Conservation (phyloP, 1,140 invertebrate genomes). For the Zaprionus kolodkinae region DNA sequence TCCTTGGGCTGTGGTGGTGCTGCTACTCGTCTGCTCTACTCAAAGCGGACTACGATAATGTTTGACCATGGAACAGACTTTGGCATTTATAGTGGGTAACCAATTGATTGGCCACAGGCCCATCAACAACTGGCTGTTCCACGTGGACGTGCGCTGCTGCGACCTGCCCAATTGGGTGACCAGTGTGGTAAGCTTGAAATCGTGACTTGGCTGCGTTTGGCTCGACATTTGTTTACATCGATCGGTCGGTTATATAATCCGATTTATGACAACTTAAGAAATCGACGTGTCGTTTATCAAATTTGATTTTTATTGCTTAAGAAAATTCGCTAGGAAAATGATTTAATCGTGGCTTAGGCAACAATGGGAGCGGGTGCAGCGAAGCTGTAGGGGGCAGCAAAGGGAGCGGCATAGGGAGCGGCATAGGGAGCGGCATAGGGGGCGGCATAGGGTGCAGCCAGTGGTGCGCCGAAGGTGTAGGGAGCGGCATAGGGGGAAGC, state of each 20-base stretch:
- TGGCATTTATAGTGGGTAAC: constrained; percentile 59
- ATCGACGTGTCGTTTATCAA: constrained; percentile 4
- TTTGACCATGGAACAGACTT: constrained; percentile 3
- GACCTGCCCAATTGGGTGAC: constrained; percentile 11
- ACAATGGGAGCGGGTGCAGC: constrained; percentile 58
- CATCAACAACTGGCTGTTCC: constrained; percentile 39
- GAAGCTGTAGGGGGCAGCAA: constrained; percentile 70
- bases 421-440: constrained; percentile 57
- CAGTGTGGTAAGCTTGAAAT: constrained; percentile 27
- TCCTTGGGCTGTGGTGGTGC: constrained; percentile 5
- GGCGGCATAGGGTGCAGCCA: constrained; percentile 55
- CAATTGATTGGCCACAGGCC: constrained; percentile 28
- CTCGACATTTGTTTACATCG: constrained; percentile 45
- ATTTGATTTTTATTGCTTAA: constrained; percentile 34
- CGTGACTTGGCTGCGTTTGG: constrained; percentile 37
- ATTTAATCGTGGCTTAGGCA: constrained; percentile 29
- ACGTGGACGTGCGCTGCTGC: constrained; percentile 50
- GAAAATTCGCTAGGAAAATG: constrained; percentile 37
- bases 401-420: constrained; percentile 76
- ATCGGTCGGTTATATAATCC: constrained; percentile 39
- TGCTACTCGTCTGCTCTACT: constrained; percentile 27
- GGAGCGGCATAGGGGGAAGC: constrained; percentile 78
- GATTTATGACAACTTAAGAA: constrained; percentile 31
- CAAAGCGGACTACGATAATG: constrained; percentile 30
- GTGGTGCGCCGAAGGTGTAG: constrained; percentile 41